These are phyloP conservation scores for Cyprinodon brontotheroides DNA, from an alignment of 2,113 vertebrate genomes.

Conservation along the genomic window DNA sequence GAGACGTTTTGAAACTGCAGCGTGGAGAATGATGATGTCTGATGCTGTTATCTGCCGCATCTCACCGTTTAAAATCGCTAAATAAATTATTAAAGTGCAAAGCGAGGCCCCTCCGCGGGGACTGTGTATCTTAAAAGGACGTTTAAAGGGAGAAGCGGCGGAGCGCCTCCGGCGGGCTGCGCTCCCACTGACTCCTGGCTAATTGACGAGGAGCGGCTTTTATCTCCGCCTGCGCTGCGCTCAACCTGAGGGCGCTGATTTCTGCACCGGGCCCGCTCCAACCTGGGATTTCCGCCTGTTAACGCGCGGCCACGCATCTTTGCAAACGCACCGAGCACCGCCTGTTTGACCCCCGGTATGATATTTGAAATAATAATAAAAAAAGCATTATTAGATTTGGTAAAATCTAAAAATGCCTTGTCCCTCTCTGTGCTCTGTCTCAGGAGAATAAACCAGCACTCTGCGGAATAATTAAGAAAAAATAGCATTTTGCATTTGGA, in stretches of 20 bases:
- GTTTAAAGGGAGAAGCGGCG: conserved; percentile 77
- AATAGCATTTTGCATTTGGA: neutral
- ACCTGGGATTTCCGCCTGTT: conserved; percentile 62
- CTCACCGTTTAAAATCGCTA: conserved; percentile 78
- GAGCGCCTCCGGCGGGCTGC: conserved; percentile 76
- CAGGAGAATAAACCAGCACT: conserved; percentile 17
- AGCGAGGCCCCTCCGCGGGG: conserved; percentile 77
- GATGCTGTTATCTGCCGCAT: conserved; percentile 68
- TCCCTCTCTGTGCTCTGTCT: conserved; percentile 11
- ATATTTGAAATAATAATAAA: conserved; percentile 26
- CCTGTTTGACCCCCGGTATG: conserved; percentile 57
- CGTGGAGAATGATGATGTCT: conserved; percentile 59
- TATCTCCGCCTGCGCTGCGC: conserved; percentile 70
- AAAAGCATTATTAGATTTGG: conserved; percentile 37
- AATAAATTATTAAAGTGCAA: conserved; percentile 82
- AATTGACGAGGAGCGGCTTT: conserved; percentile 77
- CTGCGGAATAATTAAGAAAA: conserved; percentile 16
- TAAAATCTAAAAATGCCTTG: neutral
- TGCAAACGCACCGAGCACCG: conserved; percentile 29
- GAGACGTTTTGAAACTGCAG: conserved; percentile 38
- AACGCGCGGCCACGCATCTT: conserved; percentile 40
- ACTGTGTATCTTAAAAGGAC: conserved; percentile 77
- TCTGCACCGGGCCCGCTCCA: conserved; percentile 50
- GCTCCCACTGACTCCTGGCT: conserved; percentile 73
- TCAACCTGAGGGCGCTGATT: conserved; percentile 67